phyloP scores from a whole-genome alignment of 2,797 vertebrate species.

The Eidolon dupreanum region DNA sequence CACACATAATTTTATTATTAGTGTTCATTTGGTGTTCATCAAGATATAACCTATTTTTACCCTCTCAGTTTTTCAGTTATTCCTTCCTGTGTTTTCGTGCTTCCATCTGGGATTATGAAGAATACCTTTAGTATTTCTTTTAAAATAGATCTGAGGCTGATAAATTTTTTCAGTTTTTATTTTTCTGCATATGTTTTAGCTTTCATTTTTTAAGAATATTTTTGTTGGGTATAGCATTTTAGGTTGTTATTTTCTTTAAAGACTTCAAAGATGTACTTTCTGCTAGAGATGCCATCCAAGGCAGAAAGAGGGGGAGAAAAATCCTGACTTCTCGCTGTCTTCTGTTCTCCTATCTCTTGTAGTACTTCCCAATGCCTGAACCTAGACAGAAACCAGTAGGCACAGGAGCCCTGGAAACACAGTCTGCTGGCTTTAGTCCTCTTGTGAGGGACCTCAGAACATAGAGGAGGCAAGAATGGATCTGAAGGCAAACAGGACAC shows the following conservation, averaged over 20 bases:
- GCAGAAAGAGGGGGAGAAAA: neutral
- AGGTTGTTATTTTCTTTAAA: neutral
- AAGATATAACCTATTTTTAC: neutral
- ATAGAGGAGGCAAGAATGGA: neutral
- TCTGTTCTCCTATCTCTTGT: neutral
- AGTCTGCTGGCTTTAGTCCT: neutral
- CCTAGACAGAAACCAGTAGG: neutral
- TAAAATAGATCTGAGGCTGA: neutral
- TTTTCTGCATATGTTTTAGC: neutral
- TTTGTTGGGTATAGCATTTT: slow-evolving; percentile 25
- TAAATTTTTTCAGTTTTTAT: neutral
- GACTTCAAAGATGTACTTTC: neutral
- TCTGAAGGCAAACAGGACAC: neutral
- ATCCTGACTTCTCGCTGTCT: neutral
- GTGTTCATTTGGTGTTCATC: neutral
- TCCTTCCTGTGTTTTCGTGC: neutral
- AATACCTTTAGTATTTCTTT: neutral
- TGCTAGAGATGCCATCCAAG: neutral
- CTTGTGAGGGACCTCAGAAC: neutral
- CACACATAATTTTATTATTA: neutral
- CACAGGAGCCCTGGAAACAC: neutral
- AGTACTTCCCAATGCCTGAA: neutral
- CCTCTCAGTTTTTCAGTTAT: neutral
- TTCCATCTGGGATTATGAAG: neutral
- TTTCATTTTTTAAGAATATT: slow-evolving; percentile 42